Conservation (phyloP, 2,888 invertebrate genomes). For the Pheosia gnoma region DNA sequence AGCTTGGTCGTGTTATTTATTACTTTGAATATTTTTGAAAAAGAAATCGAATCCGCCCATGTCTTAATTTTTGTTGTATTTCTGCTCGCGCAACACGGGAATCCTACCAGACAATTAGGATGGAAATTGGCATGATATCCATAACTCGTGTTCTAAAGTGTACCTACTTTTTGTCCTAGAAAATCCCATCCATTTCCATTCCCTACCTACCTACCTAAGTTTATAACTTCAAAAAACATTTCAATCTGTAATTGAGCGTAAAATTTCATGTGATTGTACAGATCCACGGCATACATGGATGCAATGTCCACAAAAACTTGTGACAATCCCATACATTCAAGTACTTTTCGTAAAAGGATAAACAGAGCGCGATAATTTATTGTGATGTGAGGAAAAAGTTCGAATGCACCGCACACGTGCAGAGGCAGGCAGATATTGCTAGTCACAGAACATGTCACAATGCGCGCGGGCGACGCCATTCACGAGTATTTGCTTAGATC, state of each 20-base stretch:
- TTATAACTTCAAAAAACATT: slow-evolving; percentile 1
- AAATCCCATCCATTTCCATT: too few species aligned
- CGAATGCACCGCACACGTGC: slow-evolving; percentile 67
- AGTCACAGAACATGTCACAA: slow-evolving; percentile 49
- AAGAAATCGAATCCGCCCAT: too few species aligned
- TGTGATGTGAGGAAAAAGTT: slow-evolving; percentile 52
- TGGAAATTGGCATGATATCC: too few species aligned
- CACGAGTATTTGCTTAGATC: slow-evolving; percentile 62
- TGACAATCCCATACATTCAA: slow-evolving; percentile 20
- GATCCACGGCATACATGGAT: not conserved
- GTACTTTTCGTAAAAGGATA: slow-evolving; percentile 46
- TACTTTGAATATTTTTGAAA: too few species aligned
- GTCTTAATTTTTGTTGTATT: too few species aligned
- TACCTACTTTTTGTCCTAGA: too few species aligned
- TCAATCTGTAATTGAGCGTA: slow-evolving; percentile 14
- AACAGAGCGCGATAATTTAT: slow-evolving; percentile 66
- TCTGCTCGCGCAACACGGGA: too few species aligned
- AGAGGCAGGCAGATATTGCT: slow-evolving; percentile 20
- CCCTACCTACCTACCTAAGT: too few species aligned
- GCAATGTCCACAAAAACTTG: not conserved
- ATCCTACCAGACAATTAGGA: too few species aligned
- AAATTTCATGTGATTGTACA: slow-evolving; percentile 15
- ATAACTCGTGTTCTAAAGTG: too few species aligned
- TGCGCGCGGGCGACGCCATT: slow-evolving; percentile 60
- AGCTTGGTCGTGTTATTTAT: too few species aligned